Evolutionary conservation across 2,797 vertebrate species (phyloP).

Genomic region (Epinephelus coioides): DNA sequence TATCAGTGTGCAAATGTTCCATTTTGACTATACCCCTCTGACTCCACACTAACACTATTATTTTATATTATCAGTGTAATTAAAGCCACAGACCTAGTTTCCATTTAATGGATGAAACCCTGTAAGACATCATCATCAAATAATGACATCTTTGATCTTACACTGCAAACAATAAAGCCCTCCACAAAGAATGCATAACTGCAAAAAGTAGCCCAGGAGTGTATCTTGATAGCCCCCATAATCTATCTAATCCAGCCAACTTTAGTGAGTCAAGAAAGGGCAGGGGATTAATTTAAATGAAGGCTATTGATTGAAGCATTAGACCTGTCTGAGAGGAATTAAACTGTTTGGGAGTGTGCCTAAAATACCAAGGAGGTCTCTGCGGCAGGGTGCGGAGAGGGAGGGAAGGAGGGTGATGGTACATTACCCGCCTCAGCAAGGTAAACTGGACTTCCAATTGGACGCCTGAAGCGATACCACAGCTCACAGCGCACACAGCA

Average conservation of each 20-base stretch:
- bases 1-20: constrained; percentile 20
- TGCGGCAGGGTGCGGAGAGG: constrained; percentile 22
- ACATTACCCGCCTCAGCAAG: constrained; percentile 23
- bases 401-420: neutral
- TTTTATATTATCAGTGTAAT: constrained; percentile 9
- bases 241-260: constrained; percentile 68
- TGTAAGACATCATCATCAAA: constrained; percentile 27
- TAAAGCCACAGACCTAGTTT: constrained; percentile 3
- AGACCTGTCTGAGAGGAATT: constrained; percentile 42
- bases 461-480: constrained; percentile 37
- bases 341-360: constrained; percentile 66
- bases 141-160: constrained; percentile 6
- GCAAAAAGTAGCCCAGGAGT: constrained; percentile 9
- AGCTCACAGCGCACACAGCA: constrained; percentile 22
- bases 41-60: constrained; percentile 1
- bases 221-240: constrained; percentile 45
- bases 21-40: neutral
- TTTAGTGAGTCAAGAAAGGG: constrained; percentile 64
- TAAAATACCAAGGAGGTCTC: constrained; percentile 52
- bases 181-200: neutral
- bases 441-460: constrained; percentile 52
- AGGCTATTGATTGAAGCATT: constrained; percentile 72
- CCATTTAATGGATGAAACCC: constrained; percentile 1
- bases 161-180: constrained; percentile 13
- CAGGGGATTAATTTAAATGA: constrained; percentile 75